Evolutionary conservation across 2,888 invertebrate species (phyloP), one percentile per base, ranked within the genome.

Genomic region (Drosophila antonietae): DNA sequence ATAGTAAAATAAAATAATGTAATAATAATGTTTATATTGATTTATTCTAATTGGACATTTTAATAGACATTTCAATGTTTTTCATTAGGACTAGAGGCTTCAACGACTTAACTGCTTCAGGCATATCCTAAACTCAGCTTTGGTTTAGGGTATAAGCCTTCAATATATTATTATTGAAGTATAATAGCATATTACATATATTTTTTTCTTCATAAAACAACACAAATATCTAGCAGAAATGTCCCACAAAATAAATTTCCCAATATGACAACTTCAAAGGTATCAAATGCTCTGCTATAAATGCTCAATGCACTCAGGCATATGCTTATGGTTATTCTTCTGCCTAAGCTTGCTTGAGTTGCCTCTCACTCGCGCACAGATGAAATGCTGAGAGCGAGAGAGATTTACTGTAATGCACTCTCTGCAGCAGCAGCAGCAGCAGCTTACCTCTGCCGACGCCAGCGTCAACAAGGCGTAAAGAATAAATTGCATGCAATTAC

Each of bases 401-500:
- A 41, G 31, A n/a, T 33, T 12, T n/a, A 1, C 43, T 56, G 9
- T 18, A 31, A 14, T 4, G 5, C 15, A 10, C 52, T 20, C 53
- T 39, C 53, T 49, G n/a, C 31, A 12, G 4, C 23, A 14, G 20
- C 31, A 12, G 4, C 23, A 14, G 20, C 20, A 6, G 9, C 20
- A 23, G 23, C 23, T 23, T 20, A 0, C 12, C 12, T 44, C 44
- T 20, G 20, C 20, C 52, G 61, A 23, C 39, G 61, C 18, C 39
- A 43, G 39, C 55, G 58, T 41, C 56, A 71, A 71, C 28, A 47
- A 46, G 47, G 39, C 37, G 33, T 9, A 28, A 35, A 33, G 39
- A 57, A 57, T 58, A 39, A 47, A 69, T 39, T 51, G 65, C 66
- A 61, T 39, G 47, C 49, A 58, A 58, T 44, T 57, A 57, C 57